Evolutionary conservation across 1,140 invertebrate genomes (phyloP).

Genomic region (Drosophila tsacasi): DNA sequence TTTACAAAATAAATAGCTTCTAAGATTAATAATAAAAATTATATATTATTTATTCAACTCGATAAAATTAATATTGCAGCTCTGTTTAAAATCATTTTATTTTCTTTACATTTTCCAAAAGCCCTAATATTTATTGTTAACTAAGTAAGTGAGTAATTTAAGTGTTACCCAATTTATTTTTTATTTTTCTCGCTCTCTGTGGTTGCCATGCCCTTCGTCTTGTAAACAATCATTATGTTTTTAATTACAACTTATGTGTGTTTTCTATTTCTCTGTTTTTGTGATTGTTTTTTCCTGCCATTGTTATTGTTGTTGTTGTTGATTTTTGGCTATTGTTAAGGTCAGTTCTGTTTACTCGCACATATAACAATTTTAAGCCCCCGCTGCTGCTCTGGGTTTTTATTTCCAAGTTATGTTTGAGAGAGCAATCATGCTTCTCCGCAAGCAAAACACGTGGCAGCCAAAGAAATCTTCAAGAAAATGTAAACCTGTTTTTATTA

Average conservation of each 20-base stretch:
- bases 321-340: conserved; percentile 53
- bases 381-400: conserved; percentile 18
- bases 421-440: neutral
- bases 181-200: conserved; percentile 11
- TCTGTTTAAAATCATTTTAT: too few relatives aligned
- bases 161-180: conserved; percentile 21
- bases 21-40: too few relatives aligned
- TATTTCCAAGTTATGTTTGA: conserved; percentile 11
- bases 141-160: neutral
- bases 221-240: conserved; percentile 47
- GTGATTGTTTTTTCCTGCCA: neutral
- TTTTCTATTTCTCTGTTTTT: conserved; percentile 1
- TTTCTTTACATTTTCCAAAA: neutral
- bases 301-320: conserved; percentile 7
- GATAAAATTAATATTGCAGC: too few relatives aligned
- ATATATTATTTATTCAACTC: too few relatives aligned
- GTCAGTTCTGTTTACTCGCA: conserved; percentile 62
- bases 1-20: neutral
- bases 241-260: conserved; percentile 31
- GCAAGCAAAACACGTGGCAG: conserved; percentile 11
- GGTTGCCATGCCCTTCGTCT: conserved; percentile 50
- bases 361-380: conserved; percentile 39
- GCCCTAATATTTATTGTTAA: neutral
- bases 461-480: too few relatives aligned
- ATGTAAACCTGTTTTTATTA: neutral